Evolutionary conservation across 1,140 invertebrate species (phyloP), one percentile per base, ranked within the genome.

Genomic region (Octopus bimaculoides): DNA sequence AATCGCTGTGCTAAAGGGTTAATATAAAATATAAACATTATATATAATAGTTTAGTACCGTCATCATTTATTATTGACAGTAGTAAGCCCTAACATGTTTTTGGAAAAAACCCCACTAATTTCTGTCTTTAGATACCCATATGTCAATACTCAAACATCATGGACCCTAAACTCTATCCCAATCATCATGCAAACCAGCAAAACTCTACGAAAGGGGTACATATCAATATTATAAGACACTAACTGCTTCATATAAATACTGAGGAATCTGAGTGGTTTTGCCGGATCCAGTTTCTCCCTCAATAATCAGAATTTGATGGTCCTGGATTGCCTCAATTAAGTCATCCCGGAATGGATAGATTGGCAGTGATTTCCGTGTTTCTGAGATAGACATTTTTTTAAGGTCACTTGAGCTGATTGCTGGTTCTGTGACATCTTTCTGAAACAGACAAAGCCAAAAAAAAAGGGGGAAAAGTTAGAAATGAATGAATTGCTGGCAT

Each of bases 251-350:
- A 88, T 96, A 92, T 0, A 99, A 91, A 91, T 98, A 99, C 89
- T 99, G 98, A 9, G 98, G 97, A 82, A 99, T 96, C 91, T 99
- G 98, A 6, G 98, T 99, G 0, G 98, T 99, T 92, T 99, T 99
- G 6, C 98, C 97, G 20, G 96, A 97, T 0, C 97, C 97, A 20
- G 97, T 99, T 79, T 94, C 94, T 75, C 98, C 98, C 91, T 99
- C 97, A 82, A 99, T 96, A 83, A 99, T 99, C 0, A 99, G 90
- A 83, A 95, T 93, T 91, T 99, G 97, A 91, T 99, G 95, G 75
- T 96, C 93, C 85, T 91, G 92, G 14, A 99, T 94, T 10, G 97
- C 96, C 85, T 94, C 91, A 81, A 99, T 94, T 12, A 99, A 91
- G 89, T 96, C 95, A 61, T 97, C 93, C 88, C 93, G 94, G 86